These are phyloP conservation scores for Eilema sororculum DNA, from an alignment of 2,888 invertebrate species.

Conservation along the genomic window DNA sequence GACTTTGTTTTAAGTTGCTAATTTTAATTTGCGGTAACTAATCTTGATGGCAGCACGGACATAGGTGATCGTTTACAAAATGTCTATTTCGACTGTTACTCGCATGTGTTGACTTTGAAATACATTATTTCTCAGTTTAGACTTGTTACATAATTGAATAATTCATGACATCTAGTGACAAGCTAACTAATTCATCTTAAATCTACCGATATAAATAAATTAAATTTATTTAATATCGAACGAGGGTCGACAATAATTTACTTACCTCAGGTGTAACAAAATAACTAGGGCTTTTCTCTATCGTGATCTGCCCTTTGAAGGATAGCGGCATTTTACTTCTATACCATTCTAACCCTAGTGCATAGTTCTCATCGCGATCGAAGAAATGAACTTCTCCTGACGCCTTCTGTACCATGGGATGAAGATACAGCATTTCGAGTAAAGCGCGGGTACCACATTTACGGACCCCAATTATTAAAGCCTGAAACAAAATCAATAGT, in stretches of 20 bases:
- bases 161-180: background rate
- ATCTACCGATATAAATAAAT: background rate
- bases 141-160: background rate
- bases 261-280: constrained; percentile 97
- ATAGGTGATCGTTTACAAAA: background rate
- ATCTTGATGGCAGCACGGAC: background rate
- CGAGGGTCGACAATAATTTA: constrained; percentile 24
- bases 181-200: background rate
- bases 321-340: constrained; percentile 97
- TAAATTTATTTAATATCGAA: background rate
- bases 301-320: constrained; percentile 96
- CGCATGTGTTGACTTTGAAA: background rate
- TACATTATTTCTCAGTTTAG: too few relatives aligned
- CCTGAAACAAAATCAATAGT: constrained; percentile 75
- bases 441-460: constrained; percentile 99
- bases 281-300: constrained; percentile 99
- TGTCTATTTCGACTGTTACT: background rate
- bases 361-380: constrained; percentile 97
- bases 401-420: constrained; percentile 96
- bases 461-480: constrained; percentile 97
- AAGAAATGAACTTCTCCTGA: constrained; percentile 99
- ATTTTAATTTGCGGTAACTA: background rate
- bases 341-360: constrained; percentile 98
- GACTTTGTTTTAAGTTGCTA: background rate
- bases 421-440: constrained; percentile 97